phyloP scores from a whole-genome alignment of 2,888 invertebrate species.

The Agrypnus murinus region DNA sequence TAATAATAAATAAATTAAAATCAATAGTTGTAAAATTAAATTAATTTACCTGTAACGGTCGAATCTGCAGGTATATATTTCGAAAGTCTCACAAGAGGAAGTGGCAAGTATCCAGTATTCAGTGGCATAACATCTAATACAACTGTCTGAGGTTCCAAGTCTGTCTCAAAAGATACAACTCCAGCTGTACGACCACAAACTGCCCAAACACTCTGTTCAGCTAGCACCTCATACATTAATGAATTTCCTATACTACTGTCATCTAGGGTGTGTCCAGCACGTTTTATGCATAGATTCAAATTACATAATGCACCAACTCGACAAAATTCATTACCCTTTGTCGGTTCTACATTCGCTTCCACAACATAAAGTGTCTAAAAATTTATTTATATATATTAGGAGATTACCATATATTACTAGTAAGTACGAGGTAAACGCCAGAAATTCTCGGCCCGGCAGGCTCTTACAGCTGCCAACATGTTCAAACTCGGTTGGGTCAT shows the following conservation, averaged over 20 bases:
- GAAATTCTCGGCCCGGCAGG: no score
- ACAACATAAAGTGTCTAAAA: slow-evolving; percentile 87
- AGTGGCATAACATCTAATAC: slow-evolving; percentile 94
- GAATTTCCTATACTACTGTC: slow-evolving; percentile 70
- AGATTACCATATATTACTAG: no score
- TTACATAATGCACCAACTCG: slow-evolving; percentile 92
- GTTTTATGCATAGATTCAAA: slow-evolving; percentile 82
- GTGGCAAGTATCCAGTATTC: slow-evolving; percentile 90
- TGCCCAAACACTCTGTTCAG: slow-evolving; percentile 95
- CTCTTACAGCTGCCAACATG: no score
- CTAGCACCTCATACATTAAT: slow-evolving; percentile 95
- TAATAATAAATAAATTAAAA: slow-evolving; percentile 57
- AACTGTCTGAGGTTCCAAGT: slow-evolving; percentile 79
- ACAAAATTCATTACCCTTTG: slow-evolving; percentile 88
- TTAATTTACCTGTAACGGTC: slow-evolving; percentile 37
- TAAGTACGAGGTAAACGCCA: no score
- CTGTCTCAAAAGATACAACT: slow-evolving; percentile 71
- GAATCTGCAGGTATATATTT: slow-evolving; percentile 88
- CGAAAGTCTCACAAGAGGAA: slow-evolving; percentile 90
- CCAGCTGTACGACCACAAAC: slow-evolving; percentile 93
- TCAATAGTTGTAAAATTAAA: slow-evolving; percentile 1
- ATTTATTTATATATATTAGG: no score
- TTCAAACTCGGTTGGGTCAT: no score
- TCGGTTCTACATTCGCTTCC: slow-evolving; percentile 84
- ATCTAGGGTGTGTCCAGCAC: slow-evolving; percentile 57